These are phyloP conservation scores for Hypomesus transpacificus DNA, from an alignment of 2,113 vertebrate genomes.

Conservation along the genomic window DNA sequence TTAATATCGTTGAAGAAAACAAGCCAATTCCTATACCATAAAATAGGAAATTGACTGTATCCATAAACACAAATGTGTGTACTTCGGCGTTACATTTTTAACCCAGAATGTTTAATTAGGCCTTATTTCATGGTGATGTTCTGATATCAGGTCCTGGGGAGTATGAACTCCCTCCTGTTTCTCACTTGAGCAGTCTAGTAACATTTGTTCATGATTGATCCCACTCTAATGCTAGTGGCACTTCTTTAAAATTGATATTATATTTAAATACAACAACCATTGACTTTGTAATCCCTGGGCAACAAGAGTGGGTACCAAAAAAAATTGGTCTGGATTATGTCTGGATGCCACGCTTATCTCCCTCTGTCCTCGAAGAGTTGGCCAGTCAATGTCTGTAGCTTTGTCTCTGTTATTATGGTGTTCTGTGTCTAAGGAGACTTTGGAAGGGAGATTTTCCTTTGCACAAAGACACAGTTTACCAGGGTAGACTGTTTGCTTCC, in stretches of 20 bases:
- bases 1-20: too few relatives aligned
- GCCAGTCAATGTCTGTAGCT: slow-evolving; percentile 82
- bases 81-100: slow-evolving; percentile 11
- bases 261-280: slow-evolving; percentile 80
- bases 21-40: too few relatives aligned
- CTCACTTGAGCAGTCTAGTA: slow-evolving; percentile 72
- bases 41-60: background rate
- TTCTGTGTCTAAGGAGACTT: slow-evolving; percentile 71
- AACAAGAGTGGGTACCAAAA: slow-evolving; percentile 69
- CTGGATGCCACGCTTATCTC: slow-evolving; percentile 71
- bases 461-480: slow-evolving; percentile 66
- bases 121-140: too few relatives aligned
- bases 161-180: slow-evolving; percentile 59
- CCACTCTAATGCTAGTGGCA: slow-evolving; percentile 59
- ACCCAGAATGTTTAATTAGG: slow-evolving; percentile 2
- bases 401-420: slow-evolving; percentile 80
- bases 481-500: slow-evolving; percentile 33
- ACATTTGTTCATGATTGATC: slow-evolving; percentile 80
- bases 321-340: too few relatives aligned
- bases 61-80: slow-evolving; percentile 5
- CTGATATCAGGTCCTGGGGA: slow-evolving; percentile 38
- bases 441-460: slow-evolving; percentile 67
- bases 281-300: slow-evolving; percentile 81
- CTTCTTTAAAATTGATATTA: slow-evolving; percentile 67
- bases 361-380: slow-evolving; percentile 75